Conservation (phyloP, 2,888 invertebrate species). For the Hoplodrina blanda region DNA sequence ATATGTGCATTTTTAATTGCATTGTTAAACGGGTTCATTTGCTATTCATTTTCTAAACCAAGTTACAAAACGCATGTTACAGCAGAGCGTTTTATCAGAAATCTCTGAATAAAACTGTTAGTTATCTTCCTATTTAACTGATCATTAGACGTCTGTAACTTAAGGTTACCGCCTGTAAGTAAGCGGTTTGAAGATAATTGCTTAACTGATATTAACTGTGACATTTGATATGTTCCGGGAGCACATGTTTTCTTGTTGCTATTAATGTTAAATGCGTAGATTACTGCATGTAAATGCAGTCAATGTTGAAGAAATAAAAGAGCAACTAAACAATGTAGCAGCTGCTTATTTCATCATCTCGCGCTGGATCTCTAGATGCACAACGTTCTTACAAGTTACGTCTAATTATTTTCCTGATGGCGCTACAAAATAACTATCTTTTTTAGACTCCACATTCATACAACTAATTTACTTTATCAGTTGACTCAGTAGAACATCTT, state of each 20-base stretch:
- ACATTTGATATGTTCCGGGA: slow-evolving; percentile 43
- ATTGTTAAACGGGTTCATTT: background rate
- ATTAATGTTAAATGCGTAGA: slow-evolving; percentile 1
- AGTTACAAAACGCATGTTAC: background rate
- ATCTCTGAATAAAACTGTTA: slow-evolving; percentile 1
- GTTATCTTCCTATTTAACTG: slow-evolving; percentile 24
- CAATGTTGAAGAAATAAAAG: background rate
- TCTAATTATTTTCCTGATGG: background rate
- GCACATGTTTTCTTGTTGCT: slow-evolving; percentile 8
- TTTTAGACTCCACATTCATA: background rate
- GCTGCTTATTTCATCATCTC: slow-evolving; percentile 16
- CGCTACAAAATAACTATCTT: slow-evolving; percentile 4
- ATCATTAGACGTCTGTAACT: slow-evolving; percentile 27
- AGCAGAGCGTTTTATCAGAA: slow-evolving; percentile 13
- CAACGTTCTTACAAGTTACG: background rate
- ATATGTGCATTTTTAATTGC: background rate
- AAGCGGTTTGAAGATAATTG: slow-evolving; percentile 26
- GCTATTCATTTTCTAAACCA: background rate
- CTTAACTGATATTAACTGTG: slow-evolving; percentile 45
- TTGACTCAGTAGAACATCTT: slow-evolving; percentile 7
- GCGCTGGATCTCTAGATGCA: background rate
- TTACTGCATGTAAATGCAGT: background rate
- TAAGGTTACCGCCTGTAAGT: slow-evolving; percentile 28
- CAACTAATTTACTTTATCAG: slow-evolving; percentile 24
- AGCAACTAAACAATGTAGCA: slow-evolving; percentile 13